Evolutionary conservation across 2,797 vertebrate genomes (phyloP), one percentile per base, ranked within the genome.

Genomic region (Crax fasciolata): DNA sequence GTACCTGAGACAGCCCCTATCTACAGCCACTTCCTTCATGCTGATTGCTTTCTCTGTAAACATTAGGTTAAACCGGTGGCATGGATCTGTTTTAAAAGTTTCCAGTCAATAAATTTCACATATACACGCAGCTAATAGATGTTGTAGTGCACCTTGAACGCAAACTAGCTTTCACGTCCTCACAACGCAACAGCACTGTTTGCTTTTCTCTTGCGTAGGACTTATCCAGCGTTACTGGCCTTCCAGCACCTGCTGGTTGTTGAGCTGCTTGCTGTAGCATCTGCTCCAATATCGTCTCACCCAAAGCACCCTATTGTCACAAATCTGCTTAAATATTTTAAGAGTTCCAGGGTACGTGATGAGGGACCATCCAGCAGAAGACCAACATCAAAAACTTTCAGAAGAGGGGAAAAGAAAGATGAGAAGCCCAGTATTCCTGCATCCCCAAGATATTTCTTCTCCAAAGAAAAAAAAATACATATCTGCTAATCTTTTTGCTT

Each of bases 161-260:
- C 77, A 87, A 73, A 46, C 82, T 71, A 59, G 58, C 49, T 58
- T 84, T 68, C 32, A n/a, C 35, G 10, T 58, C 10, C 58, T 17
- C 0, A 0, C 49, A 65, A 81, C 77, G 74, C 38, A 63, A 71
- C 38, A 70, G 10, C 52, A 23, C 21, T 85, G 68, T 89, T 96
- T 93, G 70, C 70, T 93, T 78, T 93, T 35, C 58, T 48, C 46
- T 78, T 46, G 41, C 28, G 43, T 51, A 35, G 27, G 35, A 48
- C 19, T 85, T 80, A 17, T 52, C 4, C 43, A 68, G 24, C 18
- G 1, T 46, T 87, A 85, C 25, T 75, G 87, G 44, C 54, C 43
- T 88, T 71, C 44, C 67, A 89, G 52, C 86, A 93, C 77, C 78
- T 84, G 88, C 74, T 93, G 35, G 91, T 90, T 81, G 59, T 67